Percentiles rank a stretch among this genome's conserved stretches.
Evolutionary conservation across 2,888 invertebrate species (phyloP).

Genomic region (Brachypterus glaber): DNA sequence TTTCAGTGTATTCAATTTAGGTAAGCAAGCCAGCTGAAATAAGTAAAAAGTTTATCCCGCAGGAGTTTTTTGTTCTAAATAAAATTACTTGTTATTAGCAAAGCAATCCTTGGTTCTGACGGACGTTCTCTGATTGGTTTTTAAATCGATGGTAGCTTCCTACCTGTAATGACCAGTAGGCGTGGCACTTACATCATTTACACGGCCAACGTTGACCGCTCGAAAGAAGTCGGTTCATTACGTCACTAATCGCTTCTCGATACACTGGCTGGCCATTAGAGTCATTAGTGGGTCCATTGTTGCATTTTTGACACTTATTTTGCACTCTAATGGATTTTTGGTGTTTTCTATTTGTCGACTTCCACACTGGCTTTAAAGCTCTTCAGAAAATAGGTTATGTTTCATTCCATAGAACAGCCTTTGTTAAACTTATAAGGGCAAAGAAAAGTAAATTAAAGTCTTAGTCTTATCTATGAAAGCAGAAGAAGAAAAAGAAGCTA

Average conservation of each 20-base stretch:
- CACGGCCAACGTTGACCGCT: slow-evolving; percentile 40
- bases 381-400: not conserved
- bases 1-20: no score
- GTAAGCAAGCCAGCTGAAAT: no score
- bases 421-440: no score
- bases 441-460: no score
- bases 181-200: slow-evolving; percentile 42
- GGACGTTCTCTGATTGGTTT: slow-evolving; percentile 41
- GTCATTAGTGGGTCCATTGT: slow-evolving; percentile 30
- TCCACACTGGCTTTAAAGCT: no score
- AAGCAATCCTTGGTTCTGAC: slow-evolving; percentile 35
- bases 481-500: no score
- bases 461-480: no score
- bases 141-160: slow-evolving; percentile 41
- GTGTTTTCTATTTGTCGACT: slow-evolving; percentile 19
- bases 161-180: slow-evolving; percentile 41
- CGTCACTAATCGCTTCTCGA: slow-evolving; percentile 38
- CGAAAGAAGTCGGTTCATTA: slow-evolving; percentile 26
- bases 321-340: slow-evolving; percentile 24
- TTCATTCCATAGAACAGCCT: not conserved
- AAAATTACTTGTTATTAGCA: slow-evolving; percentile 35
- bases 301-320: slow-evolving; percentile 32
- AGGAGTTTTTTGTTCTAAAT: slow-evolving; percentile 34
- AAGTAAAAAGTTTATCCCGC: slow-evolving; percentile 4
- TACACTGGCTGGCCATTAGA: slow-evolving; percentile 36